Conservation (phyloP, 2,888 invertebrate genomes). For the Erebia epiphron region DNA sequence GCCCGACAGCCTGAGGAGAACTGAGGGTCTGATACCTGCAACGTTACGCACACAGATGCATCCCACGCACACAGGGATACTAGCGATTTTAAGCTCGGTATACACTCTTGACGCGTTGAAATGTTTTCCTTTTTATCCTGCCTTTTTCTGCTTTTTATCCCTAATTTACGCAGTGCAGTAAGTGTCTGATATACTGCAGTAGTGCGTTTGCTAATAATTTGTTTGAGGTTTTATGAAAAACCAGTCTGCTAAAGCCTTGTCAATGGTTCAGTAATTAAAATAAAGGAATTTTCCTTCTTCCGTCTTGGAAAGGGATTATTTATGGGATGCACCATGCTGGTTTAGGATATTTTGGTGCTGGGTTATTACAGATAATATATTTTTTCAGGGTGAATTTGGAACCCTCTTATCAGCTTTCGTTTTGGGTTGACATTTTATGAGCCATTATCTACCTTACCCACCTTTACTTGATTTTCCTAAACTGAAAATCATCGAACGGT, state of each 20-base stretch:
- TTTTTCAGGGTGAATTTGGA: no score
- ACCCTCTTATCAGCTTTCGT: no score
- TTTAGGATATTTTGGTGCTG: no score
- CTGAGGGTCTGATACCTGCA: slow-evolving; percentile 77
- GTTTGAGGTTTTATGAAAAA: neutral
- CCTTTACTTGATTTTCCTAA: no score
- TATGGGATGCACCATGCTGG: neutral
- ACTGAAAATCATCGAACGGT: no score
- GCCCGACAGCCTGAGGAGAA: slow-evolving; percentile 66
- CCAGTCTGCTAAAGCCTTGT: slow-evolving; percentile 13
- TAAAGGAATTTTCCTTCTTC: no score
- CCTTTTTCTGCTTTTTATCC: slow-evolving; percentile 26
- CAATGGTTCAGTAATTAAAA: no score
- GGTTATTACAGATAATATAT: no score
- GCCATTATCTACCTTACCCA: no score
- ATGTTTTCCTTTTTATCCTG: slow-evolving; percentile 43
- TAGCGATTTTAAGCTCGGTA: slow-evolving; percentile 68
- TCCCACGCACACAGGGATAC: slow-evolving; percentile 54
- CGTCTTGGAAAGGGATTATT: neutral
- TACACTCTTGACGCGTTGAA: slow-evolving; percentile 64
- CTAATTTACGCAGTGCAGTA: slow-evolving; percentile 42
- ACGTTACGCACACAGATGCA: slow-evolving; percentile 73
- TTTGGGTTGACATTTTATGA: no score
- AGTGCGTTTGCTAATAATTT: neutral
- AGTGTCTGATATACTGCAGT: slow-evolving; percentile 29